Base-by-base conservation (phyloP, 1,140 invertebrate species). In the Spodoptera frugiperda region DNA sequence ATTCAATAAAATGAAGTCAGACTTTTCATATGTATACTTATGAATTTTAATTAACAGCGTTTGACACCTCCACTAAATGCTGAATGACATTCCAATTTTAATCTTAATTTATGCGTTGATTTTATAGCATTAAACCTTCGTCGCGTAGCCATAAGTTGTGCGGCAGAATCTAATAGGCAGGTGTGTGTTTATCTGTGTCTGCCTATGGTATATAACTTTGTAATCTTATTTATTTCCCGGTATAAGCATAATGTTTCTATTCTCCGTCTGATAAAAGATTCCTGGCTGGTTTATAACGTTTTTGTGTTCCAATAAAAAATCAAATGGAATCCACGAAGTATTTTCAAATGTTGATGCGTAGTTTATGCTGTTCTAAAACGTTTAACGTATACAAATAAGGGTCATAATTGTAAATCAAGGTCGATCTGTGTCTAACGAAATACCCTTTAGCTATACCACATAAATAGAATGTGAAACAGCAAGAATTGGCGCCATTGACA, bases 301-400 rank as follows among this genome's bases (percentile, higher is more conserved):
- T 51, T 76, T 73, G 74, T 76, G 78, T 39, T 25, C 61, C 65
- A 75, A 65, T 79, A 79, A 79, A 79, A 79, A 55, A 55, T 71
- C 44, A 71, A 70, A 71, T 76, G 55, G 48, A 75, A 57, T 46
- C 61, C 55, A 14, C 15, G 30, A 54, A 75, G n/a, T 53, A 15
- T 65, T 44, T 53, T 75, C 73, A 54, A 75, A 54, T 54, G 30
- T 17, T 21, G 15, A 57, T 76, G n/a, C 21, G 39, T 15, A 15
- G 10, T 14, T 44, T 44, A 46, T 39, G 15, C 9, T 53, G 11
- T 46, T 33, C 8, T 70, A 9, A 53, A 70, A 70, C 67, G 25
- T 70, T 53, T 5, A 39, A n/a, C 14, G 12, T 10, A 19, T 25
- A 12, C 68, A 25, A 15, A 57, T 55, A 72, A 72, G 51, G 53